phyloP scores from a whole-genome alignment of 1,140 invertebrate genomes.

The Psix sp. region DNA sequence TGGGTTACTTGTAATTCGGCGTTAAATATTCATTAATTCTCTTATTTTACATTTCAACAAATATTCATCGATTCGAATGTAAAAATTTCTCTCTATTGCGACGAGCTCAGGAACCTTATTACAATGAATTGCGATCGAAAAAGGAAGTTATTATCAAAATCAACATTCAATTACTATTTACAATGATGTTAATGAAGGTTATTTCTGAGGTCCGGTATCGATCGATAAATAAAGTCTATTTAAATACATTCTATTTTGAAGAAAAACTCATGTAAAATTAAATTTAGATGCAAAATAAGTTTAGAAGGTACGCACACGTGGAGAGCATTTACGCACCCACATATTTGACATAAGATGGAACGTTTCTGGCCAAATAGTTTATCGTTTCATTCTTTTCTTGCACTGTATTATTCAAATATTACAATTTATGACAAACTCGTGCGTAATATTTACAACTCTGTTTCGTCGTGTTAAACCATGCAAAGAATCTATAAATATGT shows the following conservation, averaged over 20 bases:
- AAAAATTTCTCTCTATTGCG: constrained; percentile 59
- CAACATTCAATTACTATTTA: too few relatives aligned
- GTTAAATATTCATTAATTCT: constrained; percentile 61
- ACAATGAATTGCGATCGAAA: not conserved
- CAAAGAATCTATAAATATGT: constrained; percentile 19
- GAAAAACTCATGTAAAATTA: too few relatives aligned
- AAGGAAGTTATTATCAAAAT: not conserved
- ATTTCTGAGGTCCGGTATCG: too few relatives aligned
- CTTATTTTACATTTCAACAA: constrained; percentile 64
- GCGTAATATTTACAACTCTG: constrained; percentile 23
- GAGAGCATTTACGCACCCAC: not conserved
- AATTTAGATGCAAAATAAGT: too few relatives aligned
- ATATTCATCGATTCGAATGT: constrained; percentile 61
- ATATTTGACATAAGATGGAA: not conserved
- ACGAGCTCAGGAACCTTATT: constrained; percentile 54
- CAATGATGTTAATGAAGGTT: too few relatives aligned
- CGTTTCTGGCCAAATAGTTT: constrained; percentile 28
- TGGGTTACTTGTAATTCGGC: constrained; percentile 88
- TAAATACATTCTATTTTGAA: too few relatives aligned
- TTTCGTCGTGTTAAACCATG: constrained; percentile 8
- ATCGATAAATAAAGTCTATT: too few relatives aligned
- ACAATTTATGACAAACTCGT: constrained; percentile 14
- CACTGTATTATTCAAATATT: constrained; percentile 15
- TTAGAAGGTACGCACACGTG: too few relatives aligned
- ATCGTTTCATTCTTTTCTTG: constrained; percentile 10